These are phyloP conservation scores for Heliornis fulica DNA, from an alignment of 2,113 vertebrate species.

Conservation along the genomic window DNA sequence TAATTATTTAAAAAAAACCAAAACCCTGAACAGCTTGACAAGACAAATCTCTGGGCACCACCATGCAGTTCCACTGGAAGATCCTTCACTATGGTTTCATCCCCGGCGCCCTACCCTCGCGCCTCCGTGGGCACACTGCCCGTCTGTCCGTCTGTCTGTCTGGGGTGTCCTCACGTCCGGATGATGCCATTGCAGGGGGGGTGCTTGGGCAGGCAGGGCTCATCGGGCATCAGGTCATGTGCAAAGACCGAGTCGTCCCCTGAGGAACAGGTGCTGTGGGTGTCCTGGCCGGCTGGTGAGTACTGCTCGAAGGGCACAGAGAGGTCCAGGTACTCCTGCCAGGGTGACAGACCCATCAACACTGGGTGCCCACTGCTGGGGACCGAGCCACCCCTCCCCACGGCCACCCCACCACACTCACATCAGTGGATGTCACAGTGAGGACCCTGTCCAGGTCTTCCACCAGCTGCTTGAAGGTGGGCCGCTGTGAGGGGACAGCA, in stretches of 20 bases:
- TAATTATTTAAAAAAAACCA: too few species aligned
- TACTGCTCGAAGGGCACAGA: conserved; percentile 96
- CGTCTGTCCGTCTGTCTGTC: rapidly evolving
- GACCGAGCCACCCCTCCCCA: not conserved
- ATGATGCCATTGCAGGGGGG: conserved; percentile 76
- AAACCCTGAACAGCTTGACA: conserved; percentile 57
- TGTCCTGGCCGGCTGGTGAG: conserved; percentile 91
- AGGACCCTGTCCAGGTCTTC: conserved; percentile 93
- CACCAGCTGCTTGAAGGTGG: conserved; percentile 97
- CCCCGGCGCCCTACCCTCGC: not conserved
- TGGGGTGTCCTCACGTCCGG: conserved; percentile 74
- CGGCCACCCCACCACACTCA: conserved; percentile 58
- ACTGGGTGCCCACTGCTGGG: rapidly evolving
- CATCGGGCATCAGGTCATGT: conserved; percentile 89
- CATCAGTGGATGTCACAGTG: conserved; percentile 89
- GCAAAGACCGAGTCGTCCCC: conserved; percentile 96
- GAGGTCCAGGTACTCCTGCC: conserved; percentile 91
- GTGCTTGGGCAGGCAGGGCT: conserved; percentile 87
- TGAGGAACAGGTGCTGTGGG: conserved; percentile 93
- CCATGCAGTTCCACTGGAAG: conserved; percentile 7
- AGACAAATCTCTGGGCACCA: conserved; percentile 20
- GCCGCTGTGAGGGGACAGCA: conserved; percentile 89
- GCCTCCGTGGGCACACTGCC: not conserved
- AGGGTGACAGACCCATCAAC: not conserved
- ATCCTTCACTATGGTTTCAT: conserved; percentile 10